Conservation (phyloP, 1,140 invertebrate species). For the Chironomus tepperi region DNA sequence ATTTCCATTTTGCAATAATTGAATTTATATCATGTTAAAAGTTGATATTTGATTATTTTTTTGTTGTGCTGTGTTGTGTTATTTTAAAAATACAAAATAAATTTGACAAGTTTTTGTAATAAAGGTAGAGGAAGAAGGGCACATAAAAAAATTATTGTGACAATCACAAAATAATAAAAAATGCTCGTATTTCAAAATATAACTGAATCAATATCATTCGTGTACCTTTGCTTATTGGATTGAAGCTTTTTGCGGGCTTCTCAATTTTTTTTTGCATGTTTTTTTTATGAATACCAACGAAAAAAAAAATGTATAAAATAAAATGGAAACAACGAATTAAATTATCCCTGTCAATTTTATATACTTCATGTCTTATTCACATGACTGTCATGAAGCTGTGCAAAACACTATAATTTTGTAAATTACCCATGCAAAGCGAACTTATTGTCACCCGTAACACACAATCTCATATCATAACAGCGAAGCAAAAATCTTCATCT, state of each 20-base stretch:
- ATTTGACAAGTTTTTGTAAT: too few relatives aligned
- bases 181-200: not conserved
- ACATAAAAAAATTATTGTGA: not conserved
- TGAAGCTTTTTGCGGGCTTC: not conserved
- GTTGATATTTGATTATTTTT: not conserved
- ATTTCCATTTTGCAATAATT: not conserved
- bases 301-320: not conserved
- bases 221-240: not conserved
- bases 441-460: constrained; percentile 1
- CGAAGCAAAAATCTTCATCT: not conserved
- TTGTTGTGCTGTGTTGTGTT: not conserved
- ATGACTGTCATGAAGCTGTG: constrained; percentile 6
- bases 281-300: not conserved
- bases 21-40: not conserved
- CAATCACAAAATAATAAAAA: constrained; percentile 1
- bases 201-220: not conserved
- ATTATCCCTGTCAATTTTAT: constrained; percentile 8
- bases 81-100: too few relatives aligned
- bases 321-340: constrained; percentile 10
- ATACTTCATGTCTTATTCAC: not conserved
- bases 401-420: constrained; percentile 14
- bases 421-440: constrained; percentile 12
- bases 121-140: too few relatives aligned
- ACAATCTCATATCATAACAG: constrained; percentile 2
- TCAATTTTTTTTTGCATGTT: not conserved